A percentile compares a stretch with the other conserved stretches of the same genome.
These are phyloP conservation scores for Galaxea fascicularis DNA, from an alignment of 92 coral and sea anemone species.

Conservation along the genomic window DNA sequence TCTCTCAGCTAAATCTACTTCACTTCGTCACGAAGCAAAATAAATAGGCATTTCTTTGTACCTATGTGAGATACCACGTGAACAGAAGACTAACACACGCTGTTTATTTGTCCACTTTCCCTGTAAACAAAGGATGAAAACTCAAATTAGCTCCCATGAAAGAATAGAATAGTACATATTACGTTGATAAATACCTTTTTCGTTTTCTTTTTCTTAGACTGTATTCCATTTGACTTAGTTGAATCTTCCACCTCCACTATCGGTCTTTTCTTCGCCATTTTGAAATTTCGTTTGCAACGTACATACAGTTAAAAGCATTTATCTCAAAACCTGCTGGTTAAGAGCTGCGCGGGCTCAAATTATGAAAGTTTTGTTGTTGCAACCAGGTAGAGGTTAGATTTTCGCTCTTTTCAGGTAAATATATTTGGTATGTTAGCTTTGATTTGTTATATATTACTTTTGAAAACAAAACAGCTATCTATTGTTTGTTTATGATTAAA, in stretches of 20 bases:
- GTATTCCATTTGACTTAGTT: not conserved
- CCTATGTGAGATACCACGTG: slow-evolving; percentile 99
- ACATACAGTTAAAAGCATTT: slow-evolving; percentile 20
- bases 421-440: not conserved
- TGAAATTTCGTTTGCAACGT: slow-evolving; percentile 28
- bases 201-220: slow-evolving; percentile 39
- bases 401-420: not conserved
- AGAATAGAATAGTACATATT: not conserved
- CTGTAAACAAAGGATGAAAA: slow-evolving; percentile 34
- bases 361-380: not conserved
- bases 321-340: not conserved
- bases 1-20: not conserved
- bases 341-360: slow-evolving; percentile 1
- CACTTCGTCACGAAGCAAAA: not conserved
- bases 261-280: slow-evolving; percentile 61
- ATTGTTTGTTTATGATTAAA: not conserved
- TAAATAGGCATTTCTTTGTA: slow-evolving; percentile 18
- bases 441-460: not conserved
- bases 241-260: slow-evolving; percentile 19
- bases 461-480: not conserved
- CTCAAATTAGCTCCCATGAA: not conserved
- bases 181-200: slow-evolving; percentile 54
- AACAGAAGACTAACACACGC: slow-evolving; percentile 91
- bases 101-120: slow-evolving; percentile 97
- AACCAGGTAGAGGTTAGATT: not conserved